A percentile compares a stretch with the other conserved stretches of the same genome.
phyloP scores from a whole-genome alignment of 2,113 vertebrate genomes.

The Taurulus bubalis region DNA sequence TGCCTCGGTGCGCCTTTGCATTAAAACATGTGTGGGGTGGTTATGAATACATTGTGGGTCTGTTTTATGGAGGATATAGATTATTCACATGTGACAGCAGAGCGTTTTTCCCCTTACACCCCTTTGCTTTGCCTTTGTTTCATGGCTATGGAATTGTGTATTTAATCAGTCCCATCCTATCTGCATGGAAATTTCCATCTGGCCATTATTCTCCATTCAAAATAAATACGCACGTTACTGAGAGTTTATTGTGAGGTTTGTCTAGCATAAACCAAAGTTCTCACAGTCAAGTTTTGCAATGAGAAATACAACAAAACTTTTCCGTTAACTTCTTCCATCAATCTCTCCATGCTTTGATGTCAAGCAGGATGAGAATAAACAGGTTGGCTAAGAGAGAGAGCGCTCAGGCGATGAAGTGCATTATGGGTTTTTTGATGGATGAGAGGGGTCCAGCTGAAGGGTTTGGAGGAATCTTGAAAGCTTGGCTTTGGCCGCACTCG shows the following conservation, averaged over 20 bases:
- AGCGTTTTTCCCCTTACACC: constrained; percentile 10
- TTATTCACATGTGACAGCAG: constrained; percentile 68
- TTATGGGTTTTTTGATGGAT: constrained; percentile 67
- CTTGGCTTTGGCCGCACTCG: constrained; percentile 60
- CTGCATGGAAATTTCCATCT: constrained; percentile 73
- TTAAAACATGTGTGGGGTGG: constrained; percentile 47
- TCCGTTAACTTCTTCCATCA: constrained; percentile 45
- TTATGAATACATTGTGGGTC: constrained; percentile 52
- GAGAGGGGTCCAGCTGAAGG: constrained; percentile 60
- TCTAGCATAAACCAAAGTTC: constrained; percentile 59
- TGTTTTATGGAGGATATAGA: constrained; percentile 61
- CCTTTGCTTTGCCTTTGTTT: constrained; percentile 49
- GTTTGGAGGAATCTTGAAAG: constrained; percentile 71
- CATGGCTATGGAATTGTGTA: constrained; percentile 48
- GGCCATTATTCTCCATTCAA: constrained; percentile 68
- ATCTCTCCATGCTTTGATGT: constrained; percentile 47
- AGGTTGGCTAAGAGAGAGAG: constrained; percentile 46
- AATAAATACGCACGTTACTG: constrained; percentile 61
- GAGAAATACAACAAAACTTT: constrained; percentile 46
- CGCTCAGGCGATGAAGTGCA: constrained; percentile 53
- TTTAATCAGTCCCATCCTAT: constrained; percentile 76
- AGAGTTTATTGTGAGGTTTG: constrained; percentile 49
- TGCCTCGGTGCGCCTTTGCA: constrained; percentile 33
- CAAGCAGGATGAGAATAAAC: constrained; percentile 65
- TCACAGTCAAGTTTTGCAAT: constrained; percentile 35